Percentiles rank a stretch among this genome's conserved stretches.
phyloP scores from a whole-genome alignment of 2,888 invertebrate species.

The Litoditis marina region DNA sequence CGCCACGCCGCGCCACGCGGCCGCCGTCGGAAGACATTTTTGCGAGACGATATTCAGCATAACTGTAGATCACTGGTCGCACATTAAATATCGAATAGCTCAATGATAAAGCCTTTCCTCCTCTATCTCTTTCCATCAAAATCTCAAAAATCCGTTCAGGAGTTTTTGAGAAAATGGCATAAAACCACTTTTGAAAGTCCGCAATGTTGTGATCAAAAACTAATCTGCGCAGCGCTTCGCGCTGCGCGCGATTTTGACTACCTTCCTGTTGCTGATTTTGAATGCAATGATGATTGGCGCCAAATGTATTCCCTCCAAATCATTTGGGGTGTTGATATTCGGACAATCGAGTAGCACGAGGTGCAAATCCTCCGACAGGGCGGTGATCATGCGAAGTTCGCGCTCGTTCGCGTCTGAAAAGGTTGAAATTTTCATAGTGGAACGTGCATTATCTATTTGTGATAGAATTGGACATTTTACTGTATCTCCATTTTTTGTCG shows the following conservation, averaged over 20 bases:
- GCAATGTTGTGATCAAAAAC: neutral
- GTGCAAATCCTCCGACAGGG: conserved; percentile 34
- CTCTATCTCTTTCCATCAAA: too few species aligned
- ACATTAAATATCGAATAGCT: too few species aligned
- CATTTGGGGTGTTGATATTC: conserved; percentile 39
- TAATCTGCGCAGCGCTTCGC: too few species aligned
- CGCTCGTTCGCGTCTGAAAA: conserved; percentile 20
- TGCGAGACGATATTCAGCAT: too few species aligned
- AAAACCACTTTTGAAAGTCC: neutral
- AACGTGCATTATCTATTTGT: neutral
- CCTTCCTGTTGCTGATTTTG: conserved; percentile 43
- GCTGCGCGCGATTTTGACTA: conserved; percentile 6
- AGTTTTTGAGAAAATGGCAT: too few species aligned
- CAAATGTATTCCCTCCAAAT: conserved; percentile 34
- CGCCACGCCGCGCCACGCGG: too few species aligned
- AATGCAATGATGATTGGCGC: conserved; percentile 45
- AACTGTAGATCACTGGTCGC: too few species aligned
- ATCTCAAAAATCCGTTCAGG: too few species aligned
- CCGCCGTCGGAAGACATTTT: too few species aligned
- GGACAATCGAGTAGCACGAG: conserved; percentile 43
- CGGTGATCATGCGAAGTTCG: conserved; percentile 29
- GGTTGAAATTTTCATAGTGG: conserved; percentile 18
- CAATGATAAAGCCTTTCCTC: too few species aligned
- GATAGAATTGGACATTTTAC: too few species aligned
- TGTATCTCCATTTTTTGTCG: too few species aligned